Evolutionary conservation across 2,888 invertebrate genomes (phyloP).

Genomic region (Dusona sp.): DNA sequence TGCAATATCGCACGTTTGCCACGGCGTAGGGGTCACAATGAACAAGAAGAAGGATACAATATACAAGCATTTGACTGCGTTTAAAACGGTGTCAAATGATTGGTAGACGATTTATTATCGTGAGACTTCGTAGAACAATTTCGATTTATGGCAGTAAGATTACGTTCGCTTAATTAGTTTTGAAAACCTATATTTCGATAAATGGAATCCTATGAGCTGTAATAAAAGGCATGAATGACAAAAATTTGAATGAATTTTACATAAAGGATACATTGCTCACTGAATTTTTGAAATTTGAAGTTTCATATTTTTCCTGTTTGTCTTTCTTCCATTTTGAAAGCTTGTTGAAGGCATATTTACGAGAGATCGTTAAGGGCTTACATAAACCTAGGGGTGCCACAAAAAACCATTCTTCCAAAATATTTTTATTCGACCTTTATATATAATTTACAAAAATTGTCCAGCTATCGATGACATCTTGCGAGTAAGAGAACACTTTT

Average conservation of each 20-base stretch:
- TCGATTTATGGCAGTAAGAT: not conserved
- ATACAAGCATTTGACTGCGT: conserved; percentile 17
- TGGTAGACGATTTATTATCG: not conserved
- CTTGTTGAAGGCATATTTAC: not conserved
- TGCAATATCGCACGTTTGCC: conserved; percentile 79
- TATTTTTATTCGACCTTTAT: no score
- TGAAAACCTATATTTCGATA: not conserved
- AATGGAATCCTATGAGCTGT: not conserved
- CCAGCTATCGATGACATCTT: no score
- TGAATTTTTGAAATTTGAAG: not conserved
- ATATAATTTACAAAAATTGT: no score
- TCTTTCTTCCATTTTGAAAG: not conserved
- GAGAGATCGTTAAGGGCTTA: no score
- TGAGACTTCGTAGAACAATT: not conserved
- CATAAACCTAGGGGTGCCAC: no score
- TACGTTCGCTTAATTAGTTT: not conserved
- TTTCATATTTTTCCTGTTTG: not conserved
- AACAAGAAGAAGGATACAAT: conserved; percentile 27
- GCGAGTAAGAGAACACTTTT: no score
- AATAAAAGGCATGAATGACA: not conserved
- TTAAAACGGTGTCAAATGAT: conserved; percentile 19
- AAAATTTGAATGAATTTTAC: not conserved
- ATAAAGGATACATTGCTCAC: not conserved
- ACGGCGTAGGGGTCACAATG: conserved; percentile 52
- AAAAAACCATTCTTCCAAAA: no score